These are phyloP conservation scores for Vireo griseus DNA, from an alignment of 2,797 vertebrate species.

Conservation along the genomic window DNA sequence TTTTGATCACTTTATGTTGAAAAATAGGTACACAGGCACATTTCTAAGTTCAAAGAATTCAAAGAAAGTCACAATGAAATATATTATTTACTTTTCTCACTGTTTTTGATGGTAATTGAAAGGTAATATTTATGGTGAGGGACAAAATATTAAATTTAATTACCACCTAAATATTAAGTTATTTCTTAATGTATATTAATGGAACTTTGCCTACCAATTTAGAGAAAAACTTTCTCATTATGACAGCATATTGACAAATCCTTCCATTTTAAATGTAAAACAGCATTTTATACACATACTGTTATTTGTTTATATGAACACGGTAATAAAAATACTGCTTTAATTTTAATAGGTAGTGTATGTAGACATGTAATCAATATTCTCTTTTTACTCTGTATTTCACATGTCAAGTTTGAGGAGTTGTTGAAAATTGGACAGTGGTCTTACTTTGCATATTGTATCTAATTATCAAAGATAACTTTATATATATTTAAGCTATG, in stretches of 20 bases:
- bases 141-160: not conserved
- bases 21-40: not conserved
- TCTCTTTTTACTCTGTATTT: not conserved
- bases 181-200: not conserved
- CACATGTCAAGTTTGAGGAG: not conserved
- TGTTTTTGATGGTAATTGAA: not conserved
- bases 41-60: not conserved
- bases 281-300: rapidly evolving
- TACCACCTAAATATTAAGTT: not conserved
- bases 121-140: not conserved
- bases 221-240: not conserved
- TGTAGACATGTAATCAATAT: not conserved
- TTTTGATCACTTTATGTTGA: not conserved
- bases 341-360: not conserved
- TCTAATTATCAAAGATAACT: not conserved
- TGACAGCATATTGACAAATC: not conserved
- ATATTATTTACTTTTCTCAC: not conserved
- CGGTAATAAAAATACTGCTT: not conserved
- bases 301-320: not conserved
- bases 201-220: not conserved
- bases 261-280: not conserved
- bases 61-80: not conserved
- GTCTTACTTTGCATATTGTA: not conserved
- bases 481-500: not conserved
- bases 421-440: not conserved